These are phyloP conservation scores for Calyptomena viridis DNA, from an alignment of 2,113 vertebrate genomes.

Conservation along the genomic window DNA sequence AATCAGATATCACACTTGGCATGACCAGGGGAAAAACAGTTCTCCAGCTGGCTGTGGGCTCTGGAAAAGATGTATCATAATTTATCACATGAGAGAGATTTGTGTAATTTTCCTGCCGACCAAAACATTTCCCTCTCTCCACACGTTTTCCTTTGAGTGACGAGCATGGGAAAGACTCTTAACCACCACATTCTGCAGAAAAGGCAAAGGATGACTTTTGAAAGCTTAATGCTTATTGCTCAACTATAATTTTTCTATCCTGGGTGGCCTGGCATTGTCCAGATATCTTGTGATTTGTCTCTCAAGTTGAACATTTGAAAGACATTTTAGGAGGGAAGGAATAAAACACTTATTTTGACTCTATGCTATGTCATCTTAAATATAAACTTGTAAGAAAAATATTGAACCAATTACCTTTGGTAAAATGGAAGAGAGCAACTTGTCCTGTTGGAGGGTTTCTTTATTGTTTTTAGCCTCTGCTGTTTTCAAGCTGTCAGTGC, in stretches of 20 bases:
- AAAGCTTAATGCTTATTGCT: constrained; percentile 28
- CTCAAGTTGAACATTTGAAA: background rate
- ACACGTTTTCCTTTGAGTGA: background rate
- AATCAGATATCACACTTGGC: constrained; percentile 47
- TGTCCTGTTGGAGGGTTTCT: background rate
- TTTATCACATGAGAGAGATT: constrained; percentile 47
- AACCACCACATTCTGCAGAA: background rate
- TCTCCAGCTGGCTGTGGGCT: constrained; percentile 56
- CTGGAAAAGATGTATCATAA: constrained; percentile 61
- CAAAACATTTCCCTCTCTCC: constrained; percentile 45
- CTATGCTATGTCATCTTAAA: background rate
- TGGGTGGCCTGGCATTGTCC: background rate
- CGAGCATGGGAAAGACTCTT: background rate
- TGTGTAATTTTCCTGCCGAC: constrained; percentile 43
- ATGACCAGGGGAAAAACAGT: constrained; percentile 40
- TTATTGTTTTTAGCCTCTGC: background rate
- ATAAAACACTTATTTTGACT: background rate
- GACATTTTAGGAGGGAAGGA: background rate
- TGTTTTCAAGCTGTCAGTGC: background rate
- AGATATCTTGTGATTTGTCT: background rate
- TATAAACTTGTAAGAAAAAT: background rate
- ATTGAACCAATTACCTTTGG: background rate
- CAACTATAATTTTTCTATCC: background rate
- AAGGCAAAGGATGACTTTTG: background rate
- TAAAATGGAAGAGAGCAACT: background rate